A percentile compares a stretch with the other conserved stretches of the same genome.
Conservation (phyloP, 2,888 invertebrate genomes). For the Tholera decimalis region DNA sequence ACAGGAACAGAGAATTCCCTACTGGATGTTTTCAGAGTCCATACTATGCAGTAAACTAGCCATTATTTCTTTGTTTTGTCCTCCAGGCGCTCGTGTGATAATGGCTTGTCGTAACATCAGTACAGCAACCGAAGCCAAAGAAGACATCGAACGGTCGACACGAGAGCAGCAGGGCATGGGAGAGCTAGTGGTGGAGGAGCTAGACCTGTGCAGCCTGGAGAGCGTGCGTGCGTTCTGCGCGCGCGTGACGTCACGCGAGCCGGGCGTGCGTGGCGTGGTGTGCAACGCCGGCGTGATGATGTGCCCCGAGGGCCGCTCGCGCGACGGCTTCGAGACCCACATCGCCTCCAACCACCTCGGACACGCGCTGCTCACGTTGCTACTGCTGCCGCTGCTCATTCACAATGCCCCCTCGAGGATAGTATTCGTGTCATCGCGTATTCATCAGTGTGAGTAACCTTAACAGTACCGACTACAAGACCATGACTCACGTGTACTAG, state of each 20-base stretch:
- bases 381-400: constrained; percentile 91
- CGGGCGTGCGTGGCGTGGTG: constrained; percentile 42
- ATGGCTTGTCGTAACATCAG: constrained; percentile 86
- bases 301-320: constrained; percentile 91
- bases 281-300: constrained; percentile 88
- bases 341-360: constrained; percentile 93
- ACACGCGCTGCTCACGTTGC: constrained; percentile 92
- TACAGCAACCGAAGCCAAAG: constrained; percentile 89
- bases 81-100: constrained; percentile 86
- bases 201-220: constrained; percentile 90
- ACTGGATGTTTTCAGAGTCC: too few relatives aligned
- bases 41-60: too few relatives aligned
- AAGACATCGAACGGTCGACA: constrained; percentile 77
- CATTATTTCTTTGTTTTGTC: background rate
- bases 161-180: constrained; percentile 65
- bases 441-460: constrained; percentile 66
- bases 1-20: too few relatives aligned
- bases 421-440: constrained; percentile 89
- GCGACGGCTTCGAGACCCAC: constrained; percentile 93
- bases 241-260: constrained; percentile 82
- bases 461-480: background rate
- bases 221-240: constrained; percentile 91
- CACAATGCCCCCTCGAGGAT: constrained; percentile 91
- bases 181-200: constrained; percentile 80
- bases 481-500: background rate